Evolutionary conservation across 2,888 invertebrate species (phyloP).

Genomic region (Masnerella sp.): DNA sequence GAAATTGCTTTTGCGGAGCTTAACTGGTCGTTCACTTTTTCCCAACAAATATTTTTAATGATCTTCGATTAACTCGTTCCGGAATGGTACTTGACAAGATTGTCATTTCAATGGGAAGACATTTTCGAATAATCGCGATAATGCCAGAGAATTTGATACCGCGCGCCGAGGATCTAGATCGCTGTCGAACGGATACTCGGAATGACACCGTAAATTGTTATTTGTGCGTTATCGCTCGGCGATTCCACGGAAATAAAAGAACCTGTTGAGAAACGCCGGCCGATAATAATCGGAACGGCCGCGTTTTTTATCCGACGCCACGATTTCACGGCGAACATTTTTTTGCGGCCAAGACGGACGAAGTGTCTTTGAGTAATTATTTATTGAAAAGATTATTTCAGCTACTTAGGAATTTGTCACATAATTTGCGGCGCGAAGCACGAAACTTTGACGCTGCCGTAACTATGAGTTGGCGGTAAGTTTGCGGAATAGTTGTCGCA

Average conservation of each 20-base stretch:
- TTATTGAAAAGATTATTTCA: slow-evolving; percentile 53
- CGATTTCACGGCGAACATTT: slow-evolving; percentile 7
- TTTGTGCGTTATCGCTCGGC: slow-evolving; percentile 45
- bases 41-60: slow-evolving; percentile 6
- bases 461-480: slow-evolving; percentile 30
- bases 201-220: slow-evolving; percentile 40
- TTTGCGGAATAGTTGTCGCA: slow-evolving; percentile 48
- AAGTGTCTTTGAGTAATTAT: slow-evolving; percentile 37
- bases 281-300: slow-evolving; percentile 38
- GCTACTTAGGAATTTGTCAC: slow-evolving; percentile 53
- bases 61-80: neutral
- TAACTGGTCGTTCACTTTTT: neutral
- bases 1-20: too few species aligned
- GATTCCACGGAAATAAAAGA: slow-evolving; percentile 38
- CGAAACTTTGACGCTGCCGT: slow-evolving; percentile 27
- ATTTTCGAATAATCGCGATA: slow-evolving; percentile 33
- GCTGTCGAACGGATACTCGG: slow-evolving; percentile 26
- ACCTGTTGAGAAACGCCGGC: slow-evolving; percentile 48
- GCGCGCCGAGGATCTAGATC: slow-evolving; percentile 16
- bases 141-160: slow-evolving; percentile 32
- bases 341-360: neutral
- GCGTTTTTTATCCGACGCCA: slow-evolving; percentile 21
- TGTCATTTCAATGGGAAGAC: neutral
- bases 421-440: slow-evolving; percentile 36
- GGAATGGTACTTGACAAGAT: slow-evolving; percentile 9